These are phyloP conservation scores for Octonoba sinensis DNA, from an alignment of 2,888 invertebrate species.

Conservation along the genomic window DNA sequence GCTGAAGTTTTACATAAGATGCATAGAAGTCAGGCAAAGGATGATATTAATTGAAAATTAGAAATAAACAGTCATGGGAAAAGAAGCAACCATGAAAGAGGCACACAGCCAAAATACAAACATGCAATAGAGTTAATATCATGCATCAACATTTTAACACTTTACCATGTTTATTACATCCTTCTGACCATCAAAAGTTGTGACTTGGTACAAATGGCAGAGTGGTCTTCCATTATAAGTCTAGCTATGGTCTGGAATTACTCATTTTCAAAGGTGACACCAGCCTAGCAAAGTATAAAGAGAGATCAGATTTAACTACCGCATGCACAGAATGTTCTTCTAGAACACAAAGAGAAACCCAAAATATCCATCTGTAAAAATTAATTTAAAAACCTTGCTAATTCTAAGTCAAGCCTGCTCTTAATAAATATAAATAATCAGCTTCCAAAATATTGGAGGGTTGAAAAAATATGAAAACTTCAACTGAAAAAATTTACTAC, in stretches of 20 bases:
- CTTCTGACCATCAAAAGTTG: constrained; percentile 15
- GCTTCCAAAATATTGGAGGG: constrained; percentile 65
- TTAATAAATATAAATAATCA: constrained; percentile 14
- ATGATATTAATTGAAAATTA: too few relatives aligned
- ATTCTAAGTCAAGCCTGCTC: too few relatives aligned
- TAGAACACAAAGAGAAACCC: background rate
- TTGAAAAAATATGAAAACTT: constrained; percentile 3
- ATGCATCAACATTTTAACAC: constrained; percentile 52
- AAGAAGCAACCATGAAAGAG: constrained; percentile 30
- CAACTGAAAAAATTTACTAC: background rate
- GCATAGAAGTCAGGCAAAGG: background rate
- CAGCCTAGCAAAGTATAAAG: constrained; percentile 57
- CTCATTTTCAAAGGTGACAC: constrained; percentile 24
- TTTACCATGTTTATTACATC: constrained; percentile 47
- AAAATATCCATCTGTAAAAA: background rate
- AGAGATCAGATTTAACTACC: constrained; percentile 34
- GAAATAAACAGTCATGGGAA: too few relatives aligned
- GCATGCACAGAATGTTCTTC: background rate
- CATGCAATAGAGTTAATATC: constrained; percentile 55
- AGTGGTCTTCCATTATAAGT: constrained; percentile 27
- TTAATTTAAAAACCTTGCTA: too few relatives aligned
- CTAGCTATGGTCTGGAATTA: constrained; percentile 24
- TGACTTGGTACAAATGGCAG: constrained; percentile 11
- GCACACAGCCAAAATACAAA: constrained; percentile 38
- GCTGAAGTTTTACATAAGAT: constrained; percentile 30